These are phyloP conservation scores for Edolisoma coerulescens DNA, from an alignment of 2,113 vertebrate species.

Conservation along the genomic window DNA sequence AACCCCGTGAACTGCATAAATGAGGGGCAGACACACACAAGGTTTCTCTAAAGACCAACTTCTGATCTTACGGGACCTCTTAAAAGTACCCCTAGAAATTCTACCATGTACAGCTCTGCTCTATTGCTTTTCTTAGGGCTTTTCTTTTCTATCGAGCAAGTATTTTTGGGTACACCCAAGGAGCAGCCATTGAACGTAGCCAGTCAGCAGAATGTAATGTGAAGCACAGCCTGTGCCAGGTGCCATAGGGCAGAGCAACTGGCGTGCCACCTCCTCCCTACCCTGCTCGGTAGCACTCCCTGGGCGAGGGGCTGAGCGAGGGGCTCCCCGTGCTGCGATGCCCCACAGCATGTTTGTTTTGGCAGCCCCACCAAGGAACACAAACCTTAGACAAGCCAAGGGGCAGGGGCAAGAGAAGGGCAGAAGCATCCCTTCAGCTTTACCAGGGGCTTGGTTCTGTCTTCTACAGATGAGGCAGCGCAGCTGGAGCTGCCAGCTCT, in stretches of 20 bases:
- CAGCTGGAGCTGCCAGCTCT: not conserved
- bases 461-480: not conserved
- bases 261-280: not conserved
- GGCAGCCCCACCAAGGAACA: not conserved
- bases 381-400: not conserved
- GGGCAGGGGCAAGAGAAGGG: not conserved
- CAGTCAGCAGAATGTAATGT: not conserved
- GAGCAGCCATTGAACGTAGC: not conserved
- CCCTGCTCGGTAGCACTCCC: not conserved
- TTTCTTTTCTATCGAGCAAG: not conserved
- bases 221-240: not conserved
- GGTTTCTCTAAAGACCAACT: not conserved
- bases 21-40: not conserved
- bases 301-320: accelerated
- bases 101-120: not conserved
- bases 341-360: not conserved
- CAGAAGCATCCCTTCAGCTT: not conserved
- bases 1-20: not conserved
- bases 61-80: not conserved
- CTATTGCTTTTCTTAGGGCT: not conserved
- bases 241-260: not conserved
- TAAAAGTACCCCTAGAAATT: not conserved
- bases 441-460: not conserved
- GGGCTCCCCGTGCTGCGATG: accelerated
- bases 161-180: not conserved